These are phyloP conservation scores for Rutilus rutilus DNA, from an alignment of 2,113 vertebrate species.

Conservation along the genomic window DNA sequence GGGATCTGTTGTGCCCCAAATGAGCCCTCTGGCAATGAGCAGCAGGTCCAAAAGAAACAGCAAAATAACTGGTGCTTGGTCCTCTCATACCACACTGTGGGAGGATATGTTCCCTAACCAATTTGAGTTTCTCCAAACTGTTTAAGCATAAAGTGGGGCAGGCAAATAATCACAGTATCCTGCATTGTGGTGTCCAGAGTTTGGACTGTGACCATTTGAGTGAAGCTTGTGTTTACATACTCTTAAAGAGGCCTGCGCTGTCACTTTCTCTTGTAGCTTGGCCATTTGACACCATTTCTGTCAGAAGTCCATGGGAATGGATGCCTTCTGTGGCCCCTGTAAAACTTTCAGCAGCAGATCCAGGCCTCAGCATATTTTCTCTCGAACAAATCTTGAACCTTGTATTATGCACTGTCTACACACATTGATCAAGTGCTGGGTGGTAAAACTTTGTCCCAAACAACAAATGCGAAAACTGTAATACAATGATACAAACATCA, in stretches of 20 bases:
- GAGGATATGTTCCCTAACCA: constrained; percentile 19
- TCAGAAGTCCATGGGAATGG: background rate
- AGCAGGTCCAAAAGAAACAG: constrained; percentile 16
- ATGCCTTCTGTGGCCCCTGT: background rate
- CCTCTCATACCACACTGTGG: constrained; percentile 23
- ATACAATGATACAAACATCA: background rate
- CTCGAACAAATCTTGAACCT: background rate
- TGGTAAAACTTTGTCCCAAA: background rate
- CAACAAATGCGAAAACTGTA: background rate
- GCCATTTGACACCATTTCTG: constrained; percentile 10
- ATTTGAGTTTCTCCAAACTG: background rate
- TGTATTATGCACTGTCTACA: background rate
- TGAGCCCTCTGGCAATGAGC: constrained; percentile 5
- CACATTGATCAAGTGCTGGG: background rate
- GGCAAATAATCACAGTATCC: background rate
- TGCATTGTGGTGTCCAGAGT: constrained; percentile 23
- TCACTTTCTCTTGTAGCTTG: background rate
- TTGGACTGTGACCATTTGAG: constrained; percentile 13
- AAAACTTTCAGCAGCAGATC: background rate
- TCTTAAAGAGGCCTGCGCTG: background rate
- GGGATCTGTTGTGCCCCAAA: constrained; percentile 2
- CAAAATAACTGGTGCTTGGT: background rate
- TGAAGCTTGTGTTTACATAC: constrained; percentile 40
- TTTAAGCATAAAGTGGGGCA: background rate
- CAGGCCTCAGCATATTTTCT: constrained; percentile 28